Conservation (phyloP, 1,140 invertebrate species). For the Lucilia cuprina region DNA sequence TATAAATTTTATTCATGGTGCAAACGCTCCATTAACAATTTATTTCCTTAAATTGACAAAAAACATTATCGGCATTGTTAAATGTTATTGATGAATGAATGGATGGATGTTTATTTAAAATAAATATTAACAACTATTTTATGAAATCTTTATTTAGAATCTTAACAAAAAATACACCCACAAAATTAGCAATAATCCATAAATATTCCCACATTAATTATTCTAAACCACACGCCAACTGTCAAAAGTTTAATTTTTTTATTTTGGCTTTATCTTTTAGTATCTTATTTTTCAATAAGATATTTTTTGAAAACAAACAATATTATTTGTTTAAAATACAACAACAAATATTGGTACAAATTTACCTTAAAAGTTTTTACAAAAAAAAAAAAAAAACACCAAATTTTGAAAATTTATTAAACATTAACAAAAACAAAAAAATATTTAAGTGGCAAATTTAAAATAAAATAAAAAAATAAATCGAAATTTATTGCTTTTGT, state of each 20-base stretch:
- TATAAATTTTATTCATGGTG: too few relatives aligned
- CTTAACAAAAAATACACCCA: background rate
- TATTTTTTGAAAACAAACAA: background rate
- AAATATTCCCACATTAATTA: conserved; percentile 4
- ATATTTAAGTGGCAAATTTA: background rate
- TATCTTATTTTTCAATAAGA: background rate
- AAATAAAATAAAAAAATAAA: background rate
- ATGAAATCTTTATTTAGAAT: background rate
- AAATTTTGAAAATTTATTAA: background rate
- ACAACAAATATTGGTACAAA: background rate
- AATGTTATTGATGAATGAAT: too few relatives aligned
- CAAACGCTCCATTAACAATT: too few relatives aligned
- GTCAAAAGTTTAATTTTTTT: background rate
- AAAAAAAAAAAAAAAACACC: background rate
- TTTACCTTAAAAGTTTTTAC: background rate
- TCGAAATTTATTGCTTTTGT: background rate
- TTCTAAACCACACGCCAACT: background rate
- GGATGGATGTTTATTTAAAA: too few relatives aligned
- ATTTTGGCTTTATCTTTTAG: background rate
- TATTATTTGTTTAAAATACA: background rate
- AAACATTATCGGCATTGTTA: too few relatives aligned
- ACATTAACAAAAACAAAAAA: background rate
- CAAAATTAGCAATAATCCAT: background rate
- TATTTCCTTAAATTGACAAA: too few relatives aligned
- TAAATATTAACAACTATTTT: background rate